Base-by-base conservation (phyloP, 53 echinoderm and acorn worm genomes). In the Holothuria leucospilota region DNA sequence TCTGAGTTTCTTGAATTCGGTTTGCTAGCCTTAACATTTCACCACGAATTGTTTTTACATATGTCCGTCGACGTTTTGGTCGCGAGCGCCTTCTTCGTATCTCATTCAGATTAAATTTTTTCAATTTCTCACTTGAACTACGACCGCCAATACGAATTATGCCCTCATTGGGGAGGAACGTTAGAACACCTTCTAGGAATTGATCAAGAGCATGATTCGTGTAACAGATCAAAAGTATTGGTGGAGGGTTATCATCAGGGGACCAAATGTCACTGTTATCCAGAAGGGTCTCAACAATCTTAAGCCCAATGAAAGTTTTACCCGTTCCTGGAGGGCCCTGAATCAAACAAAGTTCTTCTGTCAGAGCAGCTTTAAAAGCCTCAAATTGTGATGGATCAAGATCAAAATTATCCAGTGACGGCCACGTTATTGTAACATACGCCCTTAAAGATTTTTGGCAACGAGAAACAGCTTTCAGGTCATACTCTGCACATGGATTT, bases 271-370 rank as follows among this genome's bases (percentile, higher is more conserved):
- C 25, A 28, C 29, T 93, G 71, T 98, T 98, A 39, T 38, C 72
- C 6, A 98, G 84, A 29, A 98, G 92, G 27, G 89, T 87, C 16
- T 92, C 82, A 21, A 93, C 93, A 77, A 98, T 95, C 65, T 98
- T 98, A 26, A 98, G 78, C 20, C 98, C 98, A 51, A 98, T 90
- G 90, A 91, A 93, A 9, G 98, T 98, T 87, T 98, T 98, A 20
- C 98, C 95, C 1, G 98, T 98, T 39, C 95, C 98, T 18, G 98
- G 98, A 2, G 98, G 98, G 8, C 98, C 98, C 78, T 98, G 98
- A 58, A 98, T 95, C 46, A 95, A 41, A 12, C 95, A 87, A 14
- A 98, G 39, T 62, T 95, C 95, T 62, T 95, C 89, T 20, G 98
- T 98, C 6, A 98, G 88, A 20, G 98, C 98, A 52, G 81, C 79